phyloP scores from a whole-genome alignment of 64 coral and sea anemone species.

The Montipora sp. region DNA sequence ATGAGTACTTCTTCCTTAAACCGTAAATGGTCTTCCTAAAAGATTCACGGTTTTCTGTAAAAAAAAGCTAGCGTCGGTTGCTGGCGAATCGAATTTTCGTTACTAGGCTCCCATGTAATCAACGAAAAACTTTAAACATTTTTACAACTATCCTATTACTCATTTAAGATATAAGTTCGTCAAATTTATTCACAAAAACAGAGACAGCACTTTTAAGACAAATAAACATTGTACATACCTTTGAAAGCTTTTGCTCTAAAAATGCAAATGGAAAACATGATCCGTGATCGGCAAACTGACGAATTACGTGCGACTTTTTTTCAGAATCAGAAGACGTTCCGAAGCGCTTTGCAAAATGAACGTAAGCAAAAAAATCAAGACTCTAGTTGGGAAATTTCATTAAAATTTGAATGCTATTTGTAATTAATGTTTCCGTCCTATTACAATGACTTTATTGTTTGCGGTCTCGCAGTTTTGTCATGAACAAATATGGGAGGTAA shows the following conservation, averaged over 20 bases:
- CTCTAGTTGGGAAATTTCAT: not conserved
- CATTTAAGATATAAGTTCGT: not conserved
- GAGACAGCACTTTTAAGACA: not conserved
- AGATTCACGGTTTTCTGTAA: too few relatives aligned
- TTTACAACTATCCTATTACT: not conserved
- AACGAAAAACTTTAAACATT: not conserved
- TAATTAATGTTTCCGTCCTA: conserved; percentile 34
- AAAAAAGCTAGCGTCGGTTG: not conserved
- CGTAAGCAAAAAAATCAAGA: not conserved
- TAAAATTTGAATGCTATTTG: conserved; percentile 32
- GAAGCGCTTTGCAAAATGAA: not conserved
- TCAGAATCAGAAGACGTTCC: not conserved
- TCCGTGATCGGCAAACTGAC: not conserved
- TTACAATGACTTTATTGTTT: conserved; percentile 18
- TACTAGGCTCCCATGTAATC: not conserved
- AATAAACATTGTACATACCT: not conserved
- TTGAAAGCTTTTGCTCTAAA: not conserved
- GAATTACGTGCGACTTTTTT: not conserved
- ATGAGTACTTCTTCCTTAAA: too few relatives aligned
- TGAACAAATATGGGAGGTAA: not conserved
- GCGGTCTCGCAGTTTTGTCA: not conserved
- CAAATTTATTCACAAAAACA: not conserved
- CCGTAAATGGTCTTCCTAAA: too few relatives aligned
- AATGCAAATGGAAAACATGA: not conserved
- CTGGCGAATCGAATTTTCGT: not conserved